A percentile compares a stretch with the other conserved stretches of the same genome.
These are phyloP conservation scores for Petrocephalus sullivani DNA, from an alignment of 2,797 vertebrate species.

Conservation along the genomic window DNA sequence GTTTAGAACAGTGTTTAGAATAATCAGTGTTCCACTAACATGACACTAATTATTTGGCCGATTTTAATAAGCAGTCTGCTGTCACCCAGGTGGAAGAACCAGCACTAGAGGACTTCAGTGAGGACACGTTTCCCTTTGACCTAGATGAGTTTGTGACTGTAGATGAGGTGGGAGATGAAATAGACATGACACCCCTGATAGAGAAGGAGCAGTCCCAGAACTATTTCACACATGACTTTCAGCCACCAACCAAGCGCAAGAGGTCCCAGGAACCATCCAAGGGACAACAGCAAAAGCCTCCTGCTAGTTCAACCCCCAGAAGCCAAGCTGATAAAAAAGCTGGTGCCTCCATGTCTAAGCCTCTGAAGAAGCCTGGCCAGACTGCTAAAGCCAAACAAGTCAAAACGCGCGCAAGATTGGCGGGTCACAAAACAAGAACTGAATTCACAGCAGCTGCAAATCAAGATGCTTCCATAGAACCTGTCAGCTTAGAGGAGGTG, in stretches of 20 bases:
- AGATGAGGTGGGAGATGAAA: constrained; percentile 75
- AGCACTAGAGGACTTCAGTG: constrained; percentile 43
- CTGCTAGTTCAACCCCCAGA: not conserved
- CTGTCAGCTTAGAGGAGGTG: not conserved
- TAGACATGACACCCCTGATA: constrained; percentile 18
- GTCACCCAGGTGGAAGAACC: constrained; percentile 12
- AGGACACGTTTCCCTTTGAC: constrained; percentile 61
- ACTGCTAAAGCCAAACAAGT: constrained; percentile 22
- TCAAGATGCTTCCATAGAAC: constrained; percentile 22
- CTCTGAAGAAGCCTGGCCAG: constrained; percentile 6
- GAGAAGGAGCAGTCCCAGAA: not conserved
- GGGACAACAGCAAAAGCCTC: not conserved
- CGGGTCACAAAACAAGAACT: not conserved
- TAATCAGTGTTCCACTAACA: not conserved
- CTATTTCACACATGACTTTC: not conserved
- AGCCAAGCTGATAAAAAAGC: not conserved
- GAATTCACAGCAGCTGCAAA: not conserved
- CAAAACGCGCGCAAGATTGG: constrained; percentile 19
- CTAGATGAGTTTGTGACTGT: constrained; percentile 86
- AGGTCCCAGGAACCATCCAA: not conserved
- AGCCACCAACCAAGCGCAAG: constrained; percentile 3
- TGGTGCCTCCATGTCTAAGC: not conserved
- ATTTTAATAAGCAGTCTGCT: not conserved
- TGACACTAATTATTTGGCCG: constrained; percentile 38
- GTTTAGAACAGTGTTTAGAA: not conserved